Evolutionary conservation across 2,797 vertebrate genomes (phyloP), one percentile per base, ranked within the genome.

Genomic region (Channallabes apus): DNA sequence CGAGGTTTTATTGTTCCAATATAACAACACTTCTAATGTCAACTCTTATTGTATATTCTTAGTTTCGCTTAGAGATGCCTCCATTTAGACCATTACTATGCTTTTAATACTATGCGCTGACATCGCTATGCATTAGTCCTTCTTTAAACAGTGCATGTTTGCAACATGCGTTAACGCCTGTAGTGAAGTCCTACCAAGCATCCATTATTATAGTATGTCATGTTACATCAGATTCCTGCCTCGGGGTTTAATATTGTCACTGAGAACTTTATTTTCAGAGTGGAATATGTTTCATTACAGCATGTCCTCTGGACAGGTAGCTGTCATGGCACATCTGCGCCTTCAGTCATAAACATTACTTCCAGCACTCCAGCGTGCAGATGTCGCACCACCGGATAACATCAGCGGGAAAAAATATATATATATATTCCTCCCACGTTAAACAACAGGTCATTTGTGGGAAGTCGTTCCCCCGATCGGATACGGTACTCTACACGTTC

Each of bases 401-500:
- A 14, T 14, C 51, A 17, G 56, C 15, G 0, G n/a, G 6, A 18
- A 18, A 46, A n/a, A 65, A 65, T 17, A 62, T 11, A 65, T 29
- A 29, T n/a, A 15, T 46, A n/a, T 8, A 12, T 38, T 18, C 14
- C 32, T 41, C 38, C 41, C 15, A 3, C 5, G 12, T 29, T 59
- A 46, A 72, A 80, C 51, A 61, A 62, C 56, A 18, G 22, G 67
- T 24, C 41, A 7, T 9, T 5, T 51, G 77, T 27, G 14, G 46
- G 32, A 75, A 88, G 80, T 32, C 32, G 11, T 2, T 54, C 59
- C 5, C 62, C 65, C 73, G 58, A 58, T 83, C 2, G 46, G 62
- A 83, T 35, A 32, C 0, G 8, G 76, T 77, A 61, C 80, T 86
- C 64, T 82, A 87, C 84, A 67, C 80, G 76, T 91, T 90, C 89